Percentiles rank a stretch among this genome's conserved stretches.
These are phyloP conservation scores for Furcifer pardalis DNA, from an alignment of 2,797 vertebrate genomes.

Conservation along the genomic window DNA sequence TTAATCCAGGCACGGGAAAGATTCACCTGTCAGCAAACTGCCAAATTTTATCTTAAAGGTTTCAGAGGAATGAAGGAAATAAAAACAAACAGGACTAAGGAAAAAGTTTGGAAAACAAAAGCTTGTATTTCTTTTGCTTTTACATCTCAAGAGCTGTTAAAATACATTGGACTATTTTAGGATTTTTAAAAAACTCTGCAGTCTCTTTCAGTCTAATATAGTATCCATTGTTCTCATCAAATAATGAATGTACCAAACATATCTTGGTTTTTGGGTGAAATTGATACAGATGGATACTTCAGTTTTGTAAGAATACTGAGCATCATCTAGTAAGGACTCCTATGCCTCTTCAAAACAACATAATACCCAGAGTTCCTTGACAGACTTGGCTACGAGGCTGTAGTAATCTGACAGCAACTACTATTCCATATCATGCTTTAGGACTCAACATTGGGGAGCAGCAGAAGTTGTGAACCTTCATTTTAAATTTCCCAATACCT, in stretches of 20 bases:
- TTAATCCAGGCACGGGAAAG: background rate
- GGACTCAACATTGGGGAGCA: background rate
- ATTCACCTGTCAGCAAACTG: background rate
- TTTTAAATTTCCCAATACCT: background rate
- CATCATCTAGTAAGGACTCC: background rate
- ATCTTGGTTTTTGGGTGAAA: background rate
- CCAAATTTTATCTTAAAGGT: slow-evolving; percentile 6
- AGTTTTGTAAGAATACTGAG: background rate
- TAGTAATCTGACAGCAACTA: no score
- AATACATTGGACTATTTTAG: background rate
- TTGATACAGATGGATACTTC: background rate
- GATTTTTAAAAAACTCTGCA: background rate
- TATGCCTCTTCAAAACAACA: background rate
- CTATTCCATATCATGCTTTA: background rate
- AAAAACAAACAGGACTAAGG: background rate
- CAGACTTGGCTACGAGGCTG: background rate
- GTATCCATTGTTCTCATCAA: background rate
- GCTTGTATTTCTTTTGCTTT: background rate
- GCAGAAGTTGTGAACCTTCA: background rate
- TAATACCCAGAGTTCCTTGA: background rate
- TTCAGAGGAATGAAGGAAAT: background rate
- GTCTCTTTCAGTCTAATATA: background rate
- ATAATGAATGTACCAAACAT: background rate
- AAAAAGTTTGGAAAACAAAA: background rate
- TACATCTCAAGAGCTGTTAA: background rate